A percentile compares a stretch with the other conserved stretches of the same genome.
phyloP scores from a whole-genome alignment of 2,113 vertebrate species.

The Burhinus oedicnemus region DNA sequence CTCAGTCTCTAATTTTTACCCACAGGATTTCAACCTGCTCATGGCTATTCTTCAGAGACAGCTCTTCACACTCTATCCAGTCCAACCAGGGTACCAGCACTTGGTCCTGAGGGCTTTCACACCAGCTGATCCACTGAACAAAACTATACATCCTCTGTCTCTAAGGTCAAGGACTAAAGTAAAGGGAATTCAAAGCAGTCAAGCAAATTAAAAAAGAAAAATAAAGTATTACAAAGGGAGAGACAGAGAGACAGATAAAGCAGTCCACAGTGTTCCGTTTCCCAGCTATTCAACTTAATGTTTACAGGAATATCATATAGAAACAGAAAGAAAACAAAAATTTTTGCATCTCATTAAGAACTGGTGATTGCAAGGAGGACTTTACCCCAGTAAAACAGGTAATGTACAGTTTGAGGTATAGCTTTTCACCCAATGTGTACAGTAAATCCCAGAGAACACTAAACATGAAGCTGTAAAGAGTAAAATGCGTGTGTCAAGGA shows the following conservation, averaged over 20 bases:
- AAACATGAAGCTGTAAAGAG: neutral
- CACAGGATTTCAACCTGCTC: neutral
- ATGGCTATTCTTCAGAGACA: neutral
- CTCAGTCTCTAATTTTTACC: neutral
- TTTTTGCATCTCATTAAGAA: neutral
- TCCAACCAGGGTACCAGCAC: neutral
- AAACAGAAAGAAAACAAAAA: neutral
- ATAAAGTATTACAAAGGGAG: fast-evolving
- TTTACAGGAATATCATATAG: neutral
- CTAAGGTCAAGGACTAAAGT: neutral
- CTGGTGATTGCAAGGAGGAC: neutral
- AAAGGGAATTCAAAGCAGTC: neutral
- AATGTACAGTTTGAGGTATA: neutral
- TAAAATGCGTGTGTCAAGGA: neutral
- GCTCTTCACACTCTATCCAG: neutral
- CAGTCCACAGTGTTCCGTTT: neutral
- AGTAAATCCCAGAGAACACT: neutral
- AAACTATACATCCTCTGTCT: neutral
- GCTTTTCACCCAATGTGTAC: neutral
- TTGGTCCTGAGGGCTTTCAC: neutral
- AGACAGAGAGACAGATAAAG: neutral
- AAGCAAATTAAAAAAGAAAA: neutral
- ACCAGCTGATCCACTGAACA: neutral
- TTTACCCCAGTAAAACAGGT: neutral
- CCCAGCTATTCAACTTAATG: neutral